Evolutionary conservation across 2,113 vertebrate species (phyloP), one percentile per base, ranked within the genome.

Genomic region (Arizona elegans): DNA sequence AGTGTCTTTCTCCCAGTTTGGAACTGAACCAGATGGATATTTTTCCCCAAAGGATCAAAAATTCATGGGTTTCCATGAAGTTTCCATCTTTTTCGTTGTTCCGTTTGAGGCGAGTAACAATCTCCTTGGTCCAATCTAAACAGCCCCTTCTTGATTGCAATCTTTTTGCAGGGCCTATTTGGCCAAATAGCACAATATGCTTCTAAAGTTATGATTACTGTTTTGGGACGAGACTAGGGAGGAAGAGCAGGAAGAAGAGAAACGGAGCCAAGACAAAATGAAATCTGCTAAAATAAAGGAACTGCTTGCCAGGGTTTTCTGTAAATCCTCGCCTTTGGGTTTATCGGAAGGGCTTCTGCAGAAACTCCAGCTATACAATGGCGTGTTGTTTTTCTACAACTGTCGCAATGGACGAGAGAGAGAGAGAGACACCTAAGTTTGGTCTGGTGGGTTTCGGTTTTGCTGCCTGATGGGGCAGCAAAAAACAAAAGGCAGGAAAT

Each of bases 181-280:
- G 52, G 52, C 53, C 53, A 53, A 53, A 90, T 95, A 38, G 89
- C 92, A 96, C 92, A 85, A 94, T 89, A 95, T 92, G 94, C 95
- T 97, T 98, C 97, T 97, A 97, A 97, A 97, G 88, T 95, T 94
- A 96, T 97, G 93, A 94, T 96, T 95, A 95, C 95, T 96, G 95
- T 96, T 97, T 97, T 96, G 94, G 95, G 59, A 1, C 95, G 97
- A 97, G 95, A 95, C 95, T 96, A 91, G 89, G 23, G 55, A 0
- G 56, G 52, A 94, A 85, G 92, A 62, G 21, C 3, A 2, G 52
- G 55, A 92, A 19, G 17, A n/a, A 54, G 24, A 55, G 55, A 85
- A 91, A 86, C 19, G 88, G 88, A 95, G 88, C 58, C 93, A 70
- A 96, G 92, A 95, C 94, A 8, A 95, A n/a, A 94, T 90, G 59